phyloP scores from a whole-genome alignment of 2,888 invertebrate species.

The Lampropteryx suffumata region DNA sequence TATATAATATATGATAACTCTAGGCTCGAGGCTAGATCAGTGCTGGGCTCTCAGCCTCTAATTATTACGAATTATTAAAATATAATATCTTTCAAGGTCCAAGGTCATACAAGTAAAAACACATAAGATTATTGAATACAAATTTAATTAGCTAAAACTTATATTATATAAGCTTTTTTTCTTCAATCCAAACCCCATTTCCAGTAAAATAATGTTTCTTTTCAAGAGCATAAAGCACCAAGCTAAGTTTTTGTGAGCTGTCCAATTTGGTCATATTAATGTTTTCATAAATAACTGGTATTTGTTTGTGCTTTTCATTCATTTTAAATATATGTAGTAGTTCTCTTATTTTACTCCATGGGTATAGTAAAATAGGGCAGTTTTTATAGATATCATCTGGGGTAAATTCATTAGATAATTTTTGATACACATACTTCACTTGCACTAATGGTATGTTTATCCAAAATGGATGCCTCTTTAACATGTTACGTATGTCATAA shows the following conservation, averaged over 20 bases:
- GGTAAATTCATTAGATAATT: constrained; percentile 56
- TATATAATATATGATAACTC: no score
- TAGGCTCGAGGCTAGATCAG: no score
- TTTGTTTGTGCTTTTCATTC: constrained; percentile 16
- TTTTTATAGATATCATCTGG: constrained; percentile 69
- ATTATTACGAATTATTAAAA: no score
- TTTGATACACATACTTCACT: constrained; percentile 61
- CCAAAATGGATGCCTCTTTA: constrained; percentile 74
- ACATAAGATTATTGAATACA: no score
- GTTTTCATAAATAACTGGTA: constrained; percentile 44
- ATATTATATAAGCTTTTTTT: no score
- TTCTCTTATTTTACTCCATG: constrained; percentile 69
- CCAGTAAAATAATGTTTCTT: constrained; percentile 75
- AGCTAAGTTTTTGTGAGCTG: constrained; percentile 66
- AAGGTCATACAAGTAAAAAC: no score
- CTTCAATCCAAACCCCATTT: constrained; percentile 75
- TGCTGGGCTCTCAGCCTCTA: no score
- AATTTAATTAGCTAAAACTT: no score
- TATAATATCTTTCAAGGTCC: no score
- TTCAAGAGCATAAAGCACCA: constrained; percentile 69
- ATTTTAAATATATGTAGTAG: constrained; percentile 42
- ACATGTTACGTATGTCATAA: constrained; percentile 47
- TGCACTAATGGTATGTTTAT: constrained; percentile 71
- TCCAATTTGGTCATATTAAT: constrained; percentile 50
- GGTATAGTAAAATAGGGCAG: constrained; percentile 68